These are phyloP conservation scores for Orthosia cruda DNA, from an alignment of 2,888 invertebrate species.

Conservation along the genomic window DNA sequence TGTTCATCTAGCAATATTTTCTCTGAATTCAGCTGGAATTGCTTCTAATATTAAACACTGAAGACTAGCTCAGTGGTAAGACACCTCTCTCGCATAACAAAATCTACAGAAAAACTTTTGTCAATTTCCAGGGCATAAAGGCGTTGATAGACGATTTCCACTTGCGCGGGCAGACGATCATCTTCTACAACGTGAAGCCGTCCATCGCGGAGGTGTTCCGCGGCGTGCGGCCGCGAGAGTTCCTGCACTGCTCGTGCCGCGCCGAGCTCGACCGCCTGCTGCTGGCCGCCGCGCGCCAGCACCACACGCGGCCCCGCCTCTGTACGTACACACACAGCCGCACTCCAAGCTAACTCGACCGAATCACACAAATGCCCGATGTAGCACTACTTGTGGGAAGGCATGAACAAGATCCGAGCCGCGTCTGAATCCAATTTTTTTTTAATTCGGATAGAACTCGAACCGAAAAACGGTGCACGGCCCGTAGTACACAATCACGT, in stretches of 20 bases:
- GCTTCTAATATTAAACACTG: no score
- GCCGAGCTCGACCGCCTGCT: conserved; percentile 84
- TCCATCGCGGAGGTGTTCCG: conserved; percentile 94
- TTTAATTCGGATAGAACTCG: no score
- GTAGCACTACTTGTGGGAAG: no score
- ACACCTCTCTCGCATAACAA: no score
- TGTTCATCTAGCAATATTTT: no score
- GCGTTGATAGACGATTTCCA: conserved; percentile 94
- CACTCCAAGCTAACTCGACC: neutral
- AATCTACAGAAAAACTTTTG: neutral
- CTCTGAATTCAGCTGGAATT: no score
- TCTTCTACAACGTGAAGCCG: conserved; percentile 95
- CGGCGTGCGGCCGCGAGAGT: conserved; percentile 93
- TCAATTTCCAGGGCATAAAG: conserved; percentile 92
- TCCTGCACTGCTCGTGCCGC: conserved; percentile 90
- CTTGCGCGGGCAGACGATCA: conserved; percentile 93
- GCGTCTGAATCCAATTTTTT: no score
- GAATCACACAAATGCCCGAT: no score
- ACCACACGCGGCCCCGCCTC: conserved; percentile 14
- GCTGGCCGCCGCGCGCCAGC: conserved; percentile 60
- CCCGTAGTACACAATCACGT: no score
- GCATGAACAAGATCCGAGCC: no score
- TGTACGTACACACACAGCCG: conserved; percentile 14
- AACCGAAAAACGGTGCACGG: no score
- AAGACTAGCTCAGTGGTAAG: no score